Evolutionary conservation across 2,113 vertebrate species (phyloP), one percentile per base, ranked within the genome.

Genomic region (Spheniscus mendiculus): DNA sequence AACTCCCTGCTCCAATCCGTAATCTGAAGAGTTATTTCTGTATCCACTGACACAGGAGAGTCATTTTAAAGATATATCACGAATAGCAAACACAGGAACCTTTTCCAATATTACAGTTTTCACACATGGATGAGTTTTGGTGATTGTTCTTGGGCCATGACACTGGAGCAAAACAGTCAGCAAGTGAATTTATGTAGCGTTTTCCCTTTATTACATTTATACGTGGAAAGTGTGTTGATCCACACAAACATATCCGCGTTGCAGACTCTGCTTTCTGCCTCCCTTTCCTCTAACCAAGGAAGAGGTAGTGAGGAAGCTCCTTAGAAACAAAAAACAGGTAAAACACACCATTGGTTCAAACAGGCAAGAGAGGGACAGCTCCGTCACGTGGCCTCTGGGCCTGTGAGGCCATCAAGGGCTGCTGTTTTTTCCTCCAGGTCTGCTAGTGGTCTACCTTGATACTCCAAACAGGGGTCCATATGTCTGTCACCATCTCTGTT

Each of bases 11-110:
- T 85, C 74, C 0, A 0, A 91, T 70, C 81, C 89, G 44, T 93
- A 96, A 88, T 77, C 84, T 80, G 62, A 96, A 73, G 92, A 90
- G 81, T 83, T 96, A 76, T 91, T 95, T 93, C 87, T 93, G 74
- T 93, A 91, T 62, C 84, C 70, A 73, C 49, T 96, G 80, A 70
- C 49, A 91, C 53, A 87, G 74, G 40, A 96, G 93, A 85, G 79
- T 89, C 19, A 11, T 88, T 96, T 91, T 59, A 83, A 95, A 96
- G 93, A 96, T 90, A 87, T 88, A 90, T 61, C 70, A 93, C 26
- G 6, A 86, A 91, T 52, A 86, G 63, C 77, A 94, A 95, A 89
- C 93, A 90, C 55, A 66, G 55, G 18, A 90, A n/a, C 66, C 50
- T 87, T 90, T 96, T 91, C 87, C 58, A 91, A 6, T 87, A 87